Conservation (phyloP, 2,797 vertebrate species). For the Tokudaia muenninki region DNA sequence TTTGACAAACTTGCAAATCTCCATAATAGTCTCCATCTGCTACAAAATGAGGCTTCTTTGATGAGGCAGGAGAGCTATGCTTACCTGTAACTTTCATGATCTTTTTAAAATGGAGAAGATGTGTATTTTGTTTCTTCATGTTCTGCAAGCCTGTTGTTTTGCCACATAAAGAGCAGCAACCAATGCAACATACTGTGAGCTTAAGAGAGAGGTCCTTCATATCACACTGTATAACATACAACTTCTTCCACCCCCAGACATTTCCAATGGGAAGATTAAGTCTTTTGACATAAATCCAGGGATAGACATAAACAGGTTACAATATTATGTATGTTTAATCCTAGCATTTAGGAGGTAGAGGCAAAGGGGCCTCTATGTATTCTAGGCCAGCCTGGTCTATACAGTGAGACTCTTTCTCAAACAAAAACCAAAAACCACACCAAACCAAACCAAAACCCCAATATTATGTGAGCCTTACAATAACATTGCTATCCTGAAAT, state of each 20-base stretch:
- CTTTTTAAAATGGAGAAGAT: background rate
- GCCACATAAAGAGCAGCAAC: background rate
- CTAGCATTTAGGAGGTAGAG: background rate
- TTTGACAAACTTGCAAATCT: too few relatives aligned
- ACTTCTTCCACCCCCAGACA: background rate
- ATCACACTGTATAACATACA: background rate
- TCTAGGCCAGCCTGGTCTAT: background rate
- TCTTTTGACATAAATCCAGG: background rate
- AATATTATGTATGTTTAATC: background rate
- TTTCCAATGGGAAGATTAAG: background rate
- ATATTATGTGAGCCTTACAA: background rate
- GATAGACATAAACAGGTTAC: background rate
- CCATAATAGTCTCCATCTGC: too few relatives aligned
- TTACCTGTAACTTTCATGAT: too few relatives aligned
- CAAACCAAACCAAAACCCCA: background rate
- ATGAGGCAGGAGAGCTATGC: too few relatives aligned
- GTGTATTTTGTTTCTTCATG: background rate
- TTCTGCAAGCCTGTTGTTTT: background rate
- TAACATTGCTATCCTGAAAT: background rate
- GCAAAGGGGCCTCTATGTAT: background rate
- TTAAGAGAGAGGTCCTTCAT: background rate
- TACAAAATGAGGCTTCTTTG: too few relatives aligned
- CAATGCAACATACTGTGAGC: background rate
- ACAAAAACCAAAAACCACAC: background rate
- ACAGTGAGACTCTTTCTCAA: background rate